Base-by-base conservation (phyloP, 2,113 vertebrate genomes). In the Callopanchax toddi region DNA sequence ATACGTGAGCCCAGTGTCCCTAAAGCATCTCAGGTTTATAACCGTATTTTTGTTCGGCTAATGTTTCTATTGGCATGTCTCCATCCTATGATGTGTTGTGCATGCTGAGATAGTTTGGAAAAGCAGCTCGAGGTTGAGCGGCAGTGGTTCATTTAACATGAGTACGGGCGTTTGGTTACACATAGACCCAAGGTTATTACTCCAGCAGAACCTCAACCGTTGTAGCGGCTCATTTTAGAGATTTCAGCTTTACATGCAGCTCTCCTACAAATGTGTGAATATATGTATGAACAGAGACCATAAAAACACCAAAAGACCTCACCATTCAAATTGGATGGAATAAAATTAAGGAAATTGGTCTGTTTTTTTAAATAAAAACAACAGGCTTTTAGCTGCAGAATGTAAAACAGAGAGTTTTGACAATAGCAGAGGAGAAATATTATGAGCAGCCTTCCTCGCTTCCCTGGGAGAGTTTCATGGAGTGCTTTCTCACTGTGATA, bases 401-500 rank as follows among this genome's bases (percentile, higher is more conserved):
- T 85, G 70, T 76, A 79, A 84, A 87, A 79, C 48, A 78, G 76
- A 74, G 59, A 63, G 71, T 87, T 87, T 84, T 80, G 77, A 86
- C 86, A 83, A 81, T 63, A 67, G 83, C 18, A 57, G 64, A 43
- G 44, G 60, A 73, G 64, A 59, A 58, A 72, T 77, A 82, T 90
- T 79, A 84, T 84, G 64, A 86, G 71, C 74, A 81, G 82, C 70
- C 72, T 73, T 76, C 57, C 60, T 77, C 64, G 61, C 76, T 74
- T 83, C 81, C 84, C 81, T 74, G 64, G 69, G 85, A 87, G 86
- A 89, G 72, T 83, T 86, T 82, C 83, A 74, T 74, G 76, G 80
- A 89, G 85, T 80, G 77, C 85, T 86, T 83, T 90, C 89, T 87
- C 82, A 78, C 82, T 87, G 75, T 89, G 82, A 90, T 90, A 89